Evolutionary conservation across 1,140 invertebrate species (phyloP), one percentile per base, ranked within the genome.

Genomic region (Neotoxoptera formosana): DNA sequence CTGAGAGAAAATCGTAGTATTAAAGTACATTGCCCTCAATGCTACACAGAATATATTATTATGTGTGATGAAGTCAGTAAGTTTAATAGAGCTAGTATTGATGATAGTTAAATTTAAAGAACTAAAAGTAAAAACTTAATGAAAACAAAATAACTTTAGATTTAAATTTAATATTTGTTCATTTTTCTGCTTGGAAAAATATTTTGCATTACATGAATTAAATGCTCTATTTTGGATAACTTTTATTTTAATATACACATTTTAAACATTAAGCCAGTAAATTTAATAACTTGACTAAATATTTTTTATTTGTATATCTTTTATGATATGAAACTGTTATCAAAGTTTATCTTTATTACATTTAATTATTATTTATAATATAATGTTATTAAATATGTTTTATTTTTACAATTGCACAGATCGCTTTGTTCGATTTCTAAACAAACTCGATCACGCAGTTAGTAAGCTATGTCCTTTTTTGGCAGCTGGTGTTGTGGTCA

Each of bases 21-120:
- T 25, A 97, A 98, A 95, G 99, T 99, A 1, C 96, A 97, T 25
- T 99, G 99, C 95, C 98, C 99, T 17, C 98, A 99, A 95, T 99
- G 99, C 95, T 98, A 98, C 95, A 98, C 98, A 30, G 97, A 98
- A 95, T 99, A 99, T 95, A 97, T 99, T 51, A 98, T 99, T 94
- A 97, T 99, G 84, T 99, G 99, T 95, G 99, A 98, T 21, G 97
- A 98, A 95, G 98, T 98, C 97, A 97, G 98, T 95, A 95, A 95
- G 95, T 94, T 88, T 48, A 53, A 25, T 90, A 45, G 53, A 67
- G 14, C 30, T 56, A 20, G 25, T 30, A 86, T 47, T 86, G 30
- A 47, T 7, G 2, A 45, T 25, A 30, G 21, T 36, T 21, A 84
- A 84, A 30, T 41, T 41, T 41, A 41, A 41, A 41, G 41, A 41